Evolutionary conservation across 1,140 invertebrate genomes (phyloP), one percentile per base, ranked within the genome.

Genomic region (Drosophila quadrilineata): DNA sequence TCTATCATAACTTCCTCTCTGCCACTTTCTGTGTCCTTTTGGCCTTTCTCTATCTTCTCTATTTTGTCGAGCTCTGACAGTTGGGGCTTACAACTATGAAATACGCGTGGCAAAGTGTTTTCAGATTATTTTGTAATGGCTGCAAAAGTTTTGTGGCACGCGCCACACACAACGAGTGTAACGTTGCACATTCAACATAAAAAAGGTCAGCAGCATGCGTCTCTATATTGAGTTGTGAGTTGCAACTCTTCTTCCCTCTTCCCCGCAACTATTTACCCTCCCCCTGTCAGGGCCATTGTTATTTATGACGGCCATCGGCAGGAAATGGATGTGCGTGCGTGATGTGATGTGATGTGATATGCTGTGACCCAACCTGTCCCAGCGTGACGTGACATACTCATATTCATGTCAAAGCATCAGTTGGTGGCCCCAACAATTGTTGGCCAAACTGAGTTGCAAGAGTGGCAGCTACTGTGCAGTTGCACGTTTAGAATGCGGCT

Each of bases 321-420:
- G 76, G 69, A 77, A 82, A 70, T 50, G 77, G 69, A 72, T 73
- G 72, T 73, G 72, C 69, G 69, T 76, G 69, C 77, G 40, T 52
- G 43, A 41, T 29, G 14, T 48, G 41, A 43, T 29, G 40, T 33
- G 16, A 40, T 5, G 36, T 54, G 49, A 56, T 71, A 63, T 59
- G 50, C 36, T n/a, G n/a, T n/a, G n/a, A n/a, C n/a, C n/a, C n/a
- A n/a, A n/a, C n/a, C n/a, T n/a, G n/a, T n/a, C n/a, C n/a, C n/a
- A n/a, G n/a, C 41, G 31, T 33, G 16, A 40, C 14, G 48, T 60
- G 54, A 62, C 77, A 68, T 65, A 57, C 43, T 35, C 69, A 52
- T 75, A 73, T n/a, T 84, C 77, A 69, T 64, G 28, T 14, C 19
- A 12, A n/a, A 17, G 12, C 46, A 29, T 46, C 50, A 36, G 31